Percentiles rank a stretch among this genome's conserved stretches.
phyloP scores from a whole-genome alignment of 2,113 vertebrate genomes.

The Machaerirhynchus nigripectus region DNA sequence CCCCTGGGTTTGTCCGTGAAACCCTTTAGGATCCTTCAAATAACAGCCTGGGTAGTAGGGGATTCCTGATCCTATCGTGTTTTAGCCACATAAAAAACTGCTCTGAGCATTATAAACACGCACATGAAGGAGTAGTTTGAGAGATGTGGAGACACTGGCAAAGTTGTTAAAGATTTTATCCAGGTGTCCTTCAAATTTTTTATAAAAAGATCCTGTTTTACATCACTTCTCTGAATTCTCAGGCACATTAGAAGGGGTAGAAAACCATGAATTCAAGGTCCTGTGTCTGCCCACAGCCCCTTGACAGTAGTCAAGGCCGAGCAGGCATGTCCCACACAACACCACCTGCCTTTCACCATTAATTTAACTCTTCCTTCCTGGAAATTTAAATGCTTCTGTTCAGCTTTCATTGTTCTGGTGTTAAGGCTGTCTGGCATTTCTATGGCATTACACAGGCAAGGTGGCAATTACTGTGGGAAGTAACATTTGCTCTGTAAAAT shows the following conservation, averaged over 20 bases:
- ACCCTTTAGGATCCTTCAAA: neutral
- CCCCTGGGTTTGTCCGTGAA: neutral
- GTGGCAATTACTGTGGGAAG: neutral
- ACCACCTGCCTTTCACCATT: neutral
- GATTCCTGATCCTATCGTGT: neutral
- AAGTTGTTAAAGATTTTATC: neutral
- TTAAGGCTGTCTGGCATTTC: neutral
- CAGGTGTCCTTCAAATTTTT: neutral
- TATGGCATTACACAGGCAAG: neutral
- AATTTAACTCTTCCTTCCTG: neutral
- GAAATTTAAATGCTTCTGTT: neutral
- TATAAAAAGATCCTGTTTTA: neutral
- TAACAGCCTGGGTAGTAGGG: neutral
- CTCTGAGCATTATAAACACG: neutral
- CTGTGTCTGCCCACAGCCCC: neutral
- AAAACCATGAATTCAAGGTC: neutral
- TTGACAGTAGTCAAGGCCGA: neutral
- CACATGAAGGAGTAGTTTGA: neutral
- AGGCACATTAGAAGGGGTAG: neutral
- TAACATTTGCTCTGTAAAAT: neutral
- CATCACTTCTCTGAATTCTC: neutral
- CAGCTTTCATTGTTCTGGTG: neutral
- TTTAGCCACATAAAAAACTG: neutral
- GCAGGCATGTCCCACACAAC: neutral
- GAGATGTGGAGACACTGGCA: neutral